Conservation (phyloP, 2,888 invertebrate species). For the Leucophenga montana region DNA sequence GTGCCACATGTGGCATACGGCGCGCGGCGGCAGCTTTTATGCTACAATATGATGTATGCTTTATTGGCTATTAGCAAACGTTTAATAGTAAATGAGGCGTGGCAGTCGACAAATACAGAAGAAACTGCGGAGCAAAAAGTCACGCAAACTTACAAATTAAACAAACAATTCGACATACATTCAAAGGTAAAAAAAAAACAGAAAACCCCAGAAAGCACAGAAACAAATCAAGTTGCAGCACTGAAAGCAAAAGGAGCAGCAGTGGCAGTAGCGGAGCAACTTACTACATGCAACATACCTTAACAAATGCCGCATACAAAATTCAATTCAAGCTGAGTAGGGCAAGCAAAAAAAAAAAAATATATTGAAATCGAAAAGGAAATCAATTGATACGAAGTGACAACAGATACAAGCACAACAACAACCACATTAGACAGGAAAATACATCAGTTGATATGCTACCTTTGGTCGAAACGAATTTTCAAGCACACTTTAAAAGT, state of each 20-base stretch:
- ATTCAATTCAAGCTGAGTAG: neutral
- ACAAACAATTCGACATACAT: conserved; percentile 31
- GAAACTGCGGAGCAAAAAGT: conserved; percentile 46
- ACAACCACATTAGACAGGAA: neutral
- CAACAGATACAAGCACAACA: conserved; percentile 54
- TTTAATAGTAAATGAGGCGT: conserved; percentile 65
- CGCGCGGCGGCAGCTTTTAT: conserved; percentile 12
- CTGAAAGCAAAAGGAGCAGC: neutral
- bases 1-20: conserved; percentile 2
- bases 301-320: neutral
- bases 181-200: conserved; percentile 32
- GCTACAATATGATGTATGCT: conserved; percentile 49
- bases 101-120: conserved; percentile 27
- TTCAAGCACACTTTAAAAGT: too few species aligned
- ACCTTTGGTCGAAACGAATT: too few species aligned
- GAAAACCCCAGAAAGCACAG: conserved; percentile 30
- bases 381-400: conserved; percentile 64
- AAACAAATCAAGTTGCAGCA: conserved; percentile 34
- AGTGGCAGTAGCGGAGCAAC: conserved; percentile 45
- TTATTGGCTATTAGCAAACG: conserved; percentile 67
- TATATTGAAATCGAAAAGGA: conserved; percentile 65
- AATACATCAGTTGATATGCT: neutral
- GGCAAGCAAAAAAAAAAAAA: neutral
- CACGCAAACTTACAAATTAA: conserved; percentile 63
- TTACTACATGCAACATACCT: conserved; percentile 32